A percentile compares a stretch with the other conserved stretches of the same genome.
These are phyloP conservation scores for Anneissia japonica DNA, from an alignment of 35 echinoderm and acorn worm genomes.

Conservation along the genomic window DNA sequence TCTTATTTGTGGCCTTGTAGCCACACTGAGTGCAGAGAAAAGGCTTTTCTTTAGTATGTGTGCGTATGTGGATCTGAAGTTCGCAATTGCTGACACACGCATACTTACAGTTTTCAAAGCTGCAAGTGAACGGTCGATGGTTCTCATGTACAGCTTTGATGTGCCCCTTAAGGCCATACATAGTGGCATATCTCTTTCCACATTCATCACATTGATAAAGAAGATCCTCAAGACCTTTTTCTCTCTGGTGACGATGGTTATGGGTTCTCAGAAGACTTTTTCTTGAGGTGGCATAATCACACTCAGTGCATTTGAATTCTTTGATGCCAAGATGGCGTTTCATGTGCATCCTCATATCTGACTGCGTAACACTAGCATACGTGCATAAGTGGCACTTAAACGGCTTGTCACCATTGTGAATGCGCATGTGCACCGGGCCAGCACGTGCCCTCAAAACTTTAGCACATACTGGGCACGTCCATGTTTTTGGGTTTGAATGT, in stretches of 20 bases:
- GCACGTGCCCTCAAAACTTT: background rate
- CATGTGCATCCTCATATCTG: slow-evolving; percentile 68
- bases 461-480: background rate
- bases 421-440: slow-evolving; percentile 40
- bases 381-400: slow-evolving; percentile 63
- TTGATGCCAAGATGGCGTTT: slow-evolving; percentile 83
- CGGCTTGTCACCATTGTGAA: slow-evolving; percentile 61
- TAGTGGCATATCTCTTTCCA: slow-evolving; percentile 40
- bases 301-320: slow-evolving; percentile 64
- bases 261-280: slow-evolving; percentile 48
- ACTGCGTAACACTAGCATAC: slow-evolving; percentile 33
- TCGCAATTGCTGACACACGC: slow-evolving; percentile 43
- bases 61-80: slow-evolving; percentile 68
- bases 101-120: slow-evolving; percentile 62
- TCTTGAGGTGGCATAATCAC: slow-evolving; percentile 48
- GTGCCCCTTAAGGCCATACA: slow-evolving; percentile 52
- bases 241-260: slow-evolving; percentile 45
- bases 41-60: slow-evolving; percentile 88
- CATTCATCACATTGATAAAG: slow-evolving; percentile 51
- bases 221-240: slow-evolving; percentile 19
- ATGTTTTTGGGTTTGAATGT: background rate
- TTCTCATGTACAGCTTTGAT: slow-evolving; percentile 52
- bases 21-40: slow-evolving; percentile 72
- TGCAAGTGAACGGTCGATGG: slow-evolving; percentile 40
- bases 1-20: slow-evolving; percentile 51